Percentiles rank a stretch among this genome's conserved stretches.
Conservation (phyloP, 2,113 vertebrate genomes). For the Junco hyemalis region DNA sequence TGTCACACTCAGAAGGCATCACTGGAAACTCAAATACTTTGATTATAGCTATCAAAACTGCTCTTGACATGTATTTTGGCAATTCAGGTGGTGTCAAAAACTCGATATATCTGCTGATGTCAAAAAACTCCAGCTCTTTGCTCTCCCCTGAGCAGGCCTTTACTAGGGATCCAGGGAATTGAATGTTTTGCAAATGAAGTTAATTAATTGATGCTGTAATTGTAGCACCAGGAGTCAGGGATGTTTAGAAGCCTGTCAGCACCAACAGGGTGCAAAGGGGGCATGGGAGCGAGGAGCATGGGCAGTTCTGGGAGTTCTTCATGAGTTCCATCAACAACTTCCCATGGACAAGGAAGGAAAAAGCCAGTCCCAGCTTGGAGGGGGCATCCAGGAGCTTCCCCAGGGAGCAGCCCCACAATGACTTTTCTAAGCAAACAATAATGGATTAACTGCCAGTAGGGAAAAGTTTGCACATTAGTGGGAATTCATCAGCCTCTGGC, state of each 20-base stretch:
- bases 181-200: not conserved
- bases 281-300: fast-evolving
- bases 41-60: constrained; percentile 16
- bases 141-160: not conserved
- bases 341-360: not conserved
- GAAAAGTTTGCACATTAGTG: not conserved
- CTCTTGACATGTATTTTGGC: not conserved
- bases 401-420: not conserved
- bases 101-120: not conserved
- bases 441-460: not conserved
- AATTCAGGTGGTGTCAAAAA: not conserved
- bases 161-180: not conserved
- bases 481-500: not conserved
- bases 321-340: not conserved
- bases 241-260: not conserved
- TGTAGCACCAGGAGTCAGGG: not conserved
- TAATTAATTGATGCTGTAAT: constrained; percentile 3
- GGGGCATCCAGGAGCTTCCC: not conserved
- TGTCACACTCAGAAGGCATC: not conserved
- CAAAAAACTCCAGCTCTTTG: not conserved
- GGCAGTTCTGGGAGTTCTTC: not conserved
- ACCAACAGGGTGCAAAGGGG: not conserved
- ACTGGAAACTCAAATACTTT: not conserved
- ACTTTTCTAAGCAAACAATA: not conserved
- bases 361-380: not conserved